A percentile compares a stretch with the other conserved stretches of the same genome.
Evolutionary conservation across 2,113 vertebrate species (phyloP).

Genomic region (Mastomys natalensis): DNA sequence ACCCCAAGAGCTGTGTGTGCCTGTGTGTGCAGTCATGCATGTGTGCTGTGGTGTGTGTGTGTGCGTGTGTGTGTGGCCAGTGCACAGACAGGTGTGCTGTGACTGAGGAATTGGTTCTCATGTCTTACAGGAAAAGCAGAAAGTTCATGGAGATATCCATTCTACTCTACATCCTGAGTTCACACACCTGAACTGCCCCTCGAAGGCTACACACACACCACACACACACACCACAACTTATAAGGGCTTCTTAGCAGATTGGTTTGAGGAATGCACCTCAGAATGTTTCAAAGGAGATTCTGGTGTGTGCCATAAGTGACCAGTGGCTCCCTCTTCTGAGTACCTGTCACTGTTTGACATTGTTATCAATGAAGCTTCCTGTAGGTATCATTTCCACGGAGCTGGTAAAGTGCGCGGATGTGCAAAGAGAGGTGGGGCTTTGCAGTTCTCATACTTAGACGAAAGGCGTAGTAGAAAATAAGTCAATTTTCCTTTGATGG

Average conservation of each 20-base stretch:
- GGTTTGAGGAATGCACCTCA: background rate
- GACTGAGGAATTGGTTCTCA: background rate
- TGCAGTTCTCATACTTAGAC: conserved; percentile 13
- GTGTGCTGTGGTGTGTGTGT: background rate
- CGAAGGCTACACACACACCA: background rate
- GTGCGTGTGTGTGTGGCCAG: background rate
- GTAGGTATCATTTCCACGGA: conserved; percentile 65
- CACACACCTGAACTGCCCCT: background rate
- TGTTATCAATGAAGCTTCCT: conserved; percentile 80
- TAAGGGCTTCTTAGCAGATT: background rate
- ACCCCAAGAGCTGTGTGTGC: background rate
- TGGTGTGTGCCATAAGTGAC: conserved; percentile 65
- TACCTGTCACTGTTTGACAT: conserved; percentile 41
- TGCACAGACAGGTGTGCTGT: background rate
- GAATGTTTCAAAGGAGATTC: background rate
- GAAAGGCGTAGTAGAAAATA: background rate
- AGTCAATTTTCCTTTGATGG: background rate
- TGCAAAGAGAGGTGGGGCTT: conserved; percentile 33
- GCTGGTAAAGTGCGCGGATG: background rate
- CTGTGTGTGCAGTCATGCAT: background rate
- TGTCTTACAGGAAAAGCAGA: background rate
- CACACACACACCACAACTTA: background rate
- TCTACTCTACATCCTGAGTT: background rate
- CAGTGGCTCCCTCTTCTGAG: conserved; percentile 73
- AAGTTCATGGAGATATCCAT: background rate